These are phyloP conservation scores for Drosophila dives DNA, from an alignment of 2,888 invertebrate genomes.

Conservation along the genomic window DNA sequence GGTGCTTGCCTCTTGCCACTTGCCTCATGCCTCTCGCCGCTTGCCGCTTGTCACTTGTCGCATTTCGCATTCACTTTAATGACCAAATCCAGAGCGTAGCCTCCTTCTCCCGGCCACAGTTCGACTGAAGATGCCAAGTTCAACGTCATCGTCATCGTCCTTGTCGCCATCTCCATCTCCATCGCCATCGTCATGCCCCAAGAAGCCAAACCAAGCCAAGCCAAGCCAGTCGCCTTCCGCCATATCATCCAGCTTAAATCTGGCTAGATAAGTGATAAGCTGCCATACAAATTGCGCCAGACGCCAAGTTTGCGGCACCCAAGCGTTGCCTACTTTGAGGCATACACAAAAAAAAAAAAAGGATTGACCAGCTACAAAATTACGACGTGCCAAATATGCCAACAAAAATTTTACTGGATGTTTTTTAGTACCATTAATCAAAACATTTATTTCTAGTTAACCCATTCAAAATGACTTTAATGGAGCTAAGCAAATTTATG, in stretches of 20 bases:
- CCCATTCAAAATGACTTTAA: neutral
- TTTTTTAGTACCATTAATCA: neutral
- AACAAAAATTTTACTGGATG: constrained; percentile 7
- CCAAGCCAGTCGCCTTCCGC: neutral
- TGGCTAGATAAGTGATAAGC: constrained; percentile 75
- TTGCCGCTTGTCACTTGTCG: constrained; percentile 44
- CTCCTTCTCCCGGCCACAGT: constrained; percentile 12
- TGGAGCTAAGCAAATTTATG: neutral
- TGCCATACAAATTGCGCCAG: constrained; percentile 60
- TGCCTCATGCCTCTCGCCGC: constrained; percentile 14
- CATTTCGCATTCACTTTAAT: constrained; percentile 54
- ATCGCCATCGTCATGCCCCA: neutral
- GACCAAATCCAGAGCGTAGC: constrained; percentile 57
- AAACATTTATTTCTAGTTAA: neutral
- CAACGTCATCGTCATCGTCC: neutral
- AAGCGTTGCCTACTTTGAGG: constrained; percentile 40
- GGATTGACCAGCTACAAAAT: constrained; percentile 40
- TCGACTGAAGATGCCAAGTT: neutral
- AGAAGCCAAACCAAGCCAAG: neutral
- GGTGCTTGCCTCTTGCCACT: constrained; percentile 35
- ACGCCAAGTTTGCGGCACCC: constrained; percentile 32
- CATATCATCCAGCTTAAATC: neutral
- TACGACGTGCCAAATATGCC: constrained; percentile 11
- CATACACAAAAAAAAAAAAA: constrained; percentile 41
- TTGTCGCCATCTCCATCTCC: neutral